Percentiles rank a stretch among this genome's conserved stretches.
Evolutionary conservation across 1,140 invertebrate species (phyloP).

Genomic region (Drosophila busckii): DNA sequence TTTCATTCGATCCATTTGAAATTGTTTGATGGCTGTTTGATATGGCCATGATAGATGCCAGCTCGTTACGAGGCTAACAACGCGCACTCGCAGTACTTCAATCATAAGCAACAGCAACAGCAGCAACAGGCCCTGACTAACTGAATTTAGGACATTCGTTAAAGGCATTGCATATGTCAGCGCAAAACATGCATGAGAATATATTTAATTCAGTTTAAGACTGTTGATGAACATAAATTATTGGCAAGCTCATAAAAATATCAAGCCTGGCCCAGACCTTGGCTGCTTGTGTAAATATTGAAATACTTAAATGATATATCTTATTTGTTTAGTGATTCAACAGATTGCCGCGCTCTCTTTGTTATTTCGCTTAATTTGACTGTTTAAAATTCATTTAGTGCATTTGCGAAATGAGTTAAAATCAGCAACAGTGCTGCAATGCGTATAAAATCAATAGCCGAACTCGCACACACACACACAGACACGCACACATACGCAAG

Average conservation of each 20-base stretch:
- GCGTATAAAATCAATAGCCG: constrained; percentile 66
- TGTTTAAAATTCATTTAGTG: constrained; percentile 56
- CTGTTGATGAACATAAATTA: no score
- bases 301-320: no score
- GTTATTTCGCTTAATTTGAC: constrained; percentile 38
- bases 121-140: constrained; percentile 19
- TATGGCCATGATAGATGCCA: constrained; percentile 70
- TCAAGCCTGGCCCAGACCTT: no score
- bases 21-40: constrained; percentile 73
- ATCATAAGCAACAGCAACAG: constrained; percentile 44
- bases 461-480: constrained; percentile 21
- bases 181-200: no score
- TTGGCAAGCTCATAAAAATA: no score
- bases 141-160: constrained; percentile 2
- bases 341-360: no score
- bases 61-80: constrained; percentile 51
- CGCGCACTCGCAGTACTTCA: constrained; percentile 54
- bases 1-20: constrained; percentile 76
- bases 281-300: no score
- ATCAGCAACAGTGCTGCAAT: constrained; percentile 36
- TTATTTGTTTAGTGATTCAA: no score
- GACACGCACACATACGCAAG: constrained; percentile 11
- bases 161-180: constrained; percentile 6
- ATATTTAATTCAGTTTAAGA: no score
- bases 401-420: constrained; percentile 51